Percentiles rank a stretch among this genome's conserved stretches.
phyloP scores from a whole-genome alignment of 1,140 invertebrate genomes.

The Papilio glaucus region DNA sequence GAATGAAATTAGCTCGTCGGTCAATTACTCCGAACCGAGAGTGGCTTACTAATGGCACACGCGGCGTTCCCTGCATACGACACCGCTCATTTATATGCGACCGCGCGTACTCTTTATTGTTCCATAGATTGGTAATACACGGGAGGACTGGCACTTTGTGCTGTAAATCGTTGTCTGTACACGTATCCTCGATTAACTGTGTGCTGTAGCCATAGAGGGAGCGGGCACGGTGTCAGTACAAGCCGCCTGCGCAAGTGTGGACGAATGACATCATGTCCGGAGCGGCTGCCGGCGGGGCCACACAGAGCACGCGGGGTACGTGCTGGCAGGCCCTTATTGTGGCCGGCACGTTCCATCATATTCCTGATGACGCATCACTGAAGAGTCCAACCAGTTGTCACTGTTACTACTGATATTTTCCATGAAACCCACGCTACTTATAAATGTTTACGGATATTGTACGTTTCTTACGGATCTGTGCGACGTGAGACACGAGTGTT shows the following conservation, averaged over 20 bases:
- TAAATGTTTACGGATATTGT: slow-evolving; percentile 4
- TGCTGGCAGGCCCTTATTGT: slow-evolving; percentile 50
- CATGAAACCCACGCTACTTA: neutral
- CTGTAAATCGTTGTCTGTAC: slow-evolving; percentile 80
- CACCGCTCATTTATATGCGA: slow-evolving; percentile 74
- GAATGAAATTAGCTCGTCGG: slow-evolving; percentile 79
- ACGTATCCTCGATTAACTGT: slow-evolving; percentile 75
- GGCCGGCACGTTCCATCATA: slow-evolving; percentile 47
- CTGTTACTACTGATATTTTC: neutral
- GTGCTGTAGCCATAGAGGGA: slow-evolving; percentile 58
- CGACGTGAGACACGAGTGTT: neutral
- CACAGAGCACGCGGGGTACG: slow-evolving; percentile 70
- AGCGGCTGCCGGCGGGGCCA: slow-evolving; percentile 55
- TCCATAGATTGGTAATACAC: slow-evolving; percentile 82
- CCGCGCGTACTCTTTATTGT: slow-evolving; percentile 75
- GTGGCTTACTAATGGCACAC: slow-evolving; percentile 75
- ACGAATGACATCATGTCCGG: slow-evolving; percentile 78
- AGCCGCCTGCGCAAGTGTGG: slow-evolving; percentile 61
- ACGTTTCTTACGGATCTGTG: neutral
- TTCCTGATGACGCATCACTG: slow-evolving; percentile 57
- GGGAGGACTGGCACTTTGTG: slow-evolving; percentile 77
- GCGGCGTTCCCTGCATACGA: slow-evolving; percentile 71
- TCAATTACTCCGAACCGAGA: slow-evolving; percentile 77
- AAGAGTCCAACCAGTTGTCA: neutral
- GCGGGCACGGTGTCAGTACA: slow-evolving; percentile 65